A percentile compares a stretch with the other conserved stretches of the same genome.
Evolutionary conservation across 2,888 invertebrate species (phyloP).

Genomic region (Platypus cylindrus): DNA sequence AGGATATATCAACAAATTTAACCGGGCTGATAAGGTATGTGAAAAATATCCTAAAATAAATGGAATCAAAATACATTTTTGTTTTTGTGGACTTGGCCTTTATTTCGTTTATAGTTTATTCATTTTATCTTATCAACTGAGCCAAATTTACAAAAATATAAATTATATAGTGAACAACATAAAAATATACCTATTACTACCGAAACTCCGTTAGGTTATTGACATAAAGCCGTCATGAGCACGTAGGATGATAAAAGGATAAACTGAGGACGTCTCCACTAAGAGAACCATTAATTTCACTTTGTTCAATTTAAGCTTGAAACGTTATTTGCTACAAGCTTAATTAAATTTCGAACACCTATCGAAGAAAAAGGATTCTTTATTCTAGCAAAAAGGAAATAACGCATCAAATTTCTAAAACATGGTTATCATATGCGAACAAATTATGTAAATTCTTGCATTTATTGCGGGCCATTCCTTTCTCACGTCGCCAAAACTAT

Average conservation of each 20-base stretch:
- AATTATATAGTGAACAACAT: neutral
- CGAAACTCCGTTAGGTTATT: constrained; percentile 5
- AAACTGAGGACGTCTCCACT: constrained; percentile 13
- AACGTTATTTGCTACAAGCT: constrained; percentile 13
- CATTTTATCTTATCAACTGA: neutral
- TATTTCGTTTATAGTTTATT: neutral
- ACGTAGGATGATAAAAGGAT: constrained; percentile 13
- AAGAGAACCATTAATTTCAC: constrained; percentile 16
- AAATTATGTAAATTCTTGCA: too few species aligned
- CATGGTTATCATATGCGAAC: too few species aligned
- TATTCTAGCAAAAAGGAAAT: too few species aligned
- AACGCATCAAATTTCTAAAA: too few species aligned
- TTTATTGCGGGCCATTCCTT: constrained; percentile 1
- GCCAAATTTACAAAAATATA: neutral
- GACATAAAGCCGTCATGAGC: constrained; percentile 11
- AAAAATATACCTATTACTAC: neutral
- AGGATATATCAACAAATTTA: too few species aligned
- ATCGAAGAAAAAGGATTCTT: too few species aligned
- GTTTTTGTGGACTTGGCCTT: neutral
- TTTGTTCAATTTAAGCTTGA: constrained; percentile 16
- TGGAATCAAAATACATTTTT: too few species aligned
- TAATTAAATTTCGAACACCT: too few species aligned
- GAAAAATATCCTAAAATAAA: too few species aligned
- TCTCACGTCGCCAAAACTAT: constrained; percentile 2
- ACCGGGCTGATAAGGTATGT: too few species aligned